A percentile compares a stretch with the other conserved stretches of the same genome.
Conservation (phyloP, 2,113 vertebrate genomes). For the Phrynocephalus versicolor region DNA sequence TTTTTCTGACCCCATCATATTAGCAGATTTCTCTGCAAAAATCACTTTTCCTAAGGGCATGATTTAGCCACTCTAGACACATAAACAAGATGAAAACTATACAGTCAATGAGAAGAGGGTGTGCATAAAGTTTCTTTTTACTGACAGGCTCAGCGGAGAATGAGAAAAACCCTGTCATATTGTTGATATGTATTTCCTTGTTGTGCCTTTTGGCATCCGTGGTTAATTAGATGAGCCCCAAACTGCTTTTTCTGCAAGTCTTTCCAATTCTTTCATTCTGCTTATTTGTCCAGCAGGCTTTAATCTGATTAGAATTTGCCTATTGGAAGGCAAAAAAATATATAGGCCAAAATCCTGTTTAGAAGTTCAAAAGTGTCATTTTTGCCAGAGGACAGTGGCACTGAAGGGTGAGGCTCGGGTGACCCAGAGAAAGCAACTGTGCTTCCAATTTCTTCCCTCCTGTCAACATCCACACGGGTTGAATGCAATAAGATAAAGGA, state of each 20-base stretch:
- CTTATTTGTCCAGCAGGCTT: slow-evolving; percentile 65
- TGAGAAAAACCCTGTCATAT: slow-evolving; percentile 44
- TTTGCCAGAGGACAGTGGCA: slow-evolving; percentile 34
- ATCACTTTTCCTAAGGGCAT: slow-evolving; percentile 46
- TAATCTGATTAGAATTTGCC: slow-evolving; percentile 53
- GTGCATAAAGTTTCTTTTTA: slow-evolving; percentile 51
- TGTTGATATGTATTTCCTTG: slow-evolving; percentile 46
- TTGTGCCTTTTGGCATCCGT: slow-evolving; percentile 64
- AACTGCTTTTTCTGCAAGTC: slow-evolving; percentile 65
- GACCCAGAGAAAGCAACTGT: background rate
- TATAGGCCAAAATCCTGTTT: slow-evolving; percentile 30
- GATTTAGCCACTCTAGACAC: slow-evolving; percentile 30
- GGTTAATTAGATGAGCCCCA: slow-evolving; percentile 56
- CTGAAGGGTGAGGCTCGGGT: slow-evolving; percentile 29
- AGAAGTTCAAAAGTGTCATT: slow-evolving; percentile 49
- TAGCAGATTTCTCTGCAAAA: slow-evolving; percentile 25
- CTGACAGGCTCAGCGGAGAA: slow-evolving; percentile 50
- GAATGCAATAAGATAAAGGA: background rate
- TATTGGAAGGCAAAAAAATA: slow-evolving; percentile 44
- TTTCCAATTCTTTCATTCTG: slow-evolving; percentile 54
- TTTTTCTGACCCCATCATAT: slow-evolving; percentile 13
- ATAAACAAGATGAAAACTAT: slow-evolving; percentile 31
- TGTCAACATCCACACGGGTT: background rate
- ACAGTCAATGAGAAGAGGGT: slow-evolving; percentile 29
- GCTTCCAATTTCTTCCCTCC: background rate